phyloP scores from a whole-genome alignment of 2,888 invertebrate genomes.

The Aphidius colemani region DNA sequence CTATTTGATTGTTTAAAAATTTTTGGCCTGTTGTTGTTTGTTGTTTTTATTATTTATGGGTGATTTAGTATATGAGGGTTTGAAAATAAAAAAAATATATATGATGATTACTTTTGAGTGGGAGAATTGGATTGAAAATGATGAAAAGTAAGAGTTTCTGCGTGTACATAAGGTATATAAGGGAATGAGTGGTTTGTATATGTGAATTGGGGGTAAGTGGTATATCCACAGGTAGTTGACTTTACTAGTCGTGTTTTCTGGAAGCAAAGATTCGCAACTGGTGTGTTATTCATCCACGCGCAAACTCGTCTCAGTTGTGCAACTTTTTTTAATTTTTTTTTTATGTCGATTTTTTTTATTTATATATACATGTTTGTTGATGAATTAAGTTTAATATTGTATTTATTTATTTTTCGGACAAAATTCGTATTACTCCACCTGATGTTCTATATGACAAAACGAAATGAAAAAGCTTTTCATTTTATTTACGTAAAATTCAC shows the following conservation, averaged over 20 bases:
- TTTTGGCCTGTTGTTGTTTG: too few species aligned
- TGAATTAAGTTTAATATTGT: conserved; percentile 10
- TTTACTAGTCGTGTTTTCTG: conserved; percentile 46
- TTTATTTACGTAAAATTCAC: background rate
- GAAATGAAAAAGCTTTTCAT: background rate
- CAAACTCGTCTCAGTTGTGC: conserved; percentile 7
- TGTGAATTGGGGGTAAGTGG: conserved; percentile 15
- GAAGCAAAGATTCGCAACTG: conserved; percentile 44
- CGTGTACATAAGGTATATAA: conserved; percentile 31
- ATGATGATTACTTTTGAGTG: background rate
- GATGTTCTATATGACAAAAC: background rate
- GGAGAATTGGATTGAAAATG: conserved; percentile 6
- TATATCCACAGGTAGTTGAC: conserved; percentile 54
- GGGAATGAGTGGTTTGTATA: background rate
- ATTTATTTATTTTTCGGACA: conserved; percentile 13
- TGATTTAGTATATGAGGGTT: too few species aligned
- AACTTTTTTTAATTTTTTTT: background rate
- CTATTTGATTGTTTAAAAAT: too few species aligned
- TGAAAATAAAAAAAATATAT: too few species aligned
- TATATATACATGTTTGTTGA: conserved; percentile 9
- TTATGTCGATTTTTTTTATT: background rate
- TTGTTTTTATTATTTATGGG: too few species aligned
- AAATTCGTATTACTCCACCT: conserved; percentile 24
- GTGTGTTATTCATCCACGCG: conserved; percentile 32
- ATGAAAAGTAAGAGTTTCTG: conserved; percentile 19